These are phyloP conservation scores for Psammodynastes pulverulentus DNA, from an alignment of 2,113 vertebrate species.

Conservation along the genomic window DNA sequence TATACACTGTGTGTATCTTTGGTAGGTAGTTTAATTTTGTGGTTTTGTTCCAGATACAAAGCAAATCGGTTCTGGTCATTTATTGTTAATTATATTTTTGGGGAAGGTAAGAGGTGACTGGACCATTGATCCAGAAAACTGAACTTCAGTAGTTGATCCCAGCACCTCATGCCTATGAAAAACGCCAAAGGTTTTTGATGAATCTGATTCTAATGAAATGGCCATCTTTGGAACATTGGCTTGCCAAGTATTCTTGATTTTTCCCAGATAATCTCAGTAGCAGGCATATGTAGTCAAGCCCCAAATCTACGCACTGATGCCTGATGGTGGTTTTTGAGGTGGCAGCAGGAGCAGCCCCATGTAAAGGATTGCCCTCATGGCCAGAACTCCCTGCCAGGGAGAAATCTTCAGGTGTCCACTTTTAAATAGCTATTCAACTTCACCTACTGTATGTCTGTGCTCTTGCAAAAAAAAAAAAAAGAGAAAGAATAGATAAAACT, in stretches of 20 bases:
- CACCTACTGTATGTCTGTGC: background rate
- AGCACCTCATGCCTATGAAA: background rate
- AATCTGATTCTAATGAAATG: background rate
- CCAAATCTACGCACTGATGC: background rate
- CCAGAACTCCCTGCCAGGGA: background rate
- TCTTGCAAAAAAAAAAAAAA: background rate
- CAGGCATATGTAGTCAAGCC: background rate
- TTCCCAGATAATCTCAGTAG: background rate
- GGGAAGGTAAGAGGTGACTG: background rate
- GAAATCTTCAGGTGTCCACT: background rate
- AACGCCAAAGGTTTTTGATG: background rate
- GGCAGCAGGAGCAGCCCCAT: background rate
- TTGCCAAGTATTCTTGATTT: accelerated
- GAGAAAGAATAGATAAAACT: background rate
- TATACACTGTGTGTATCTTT: background rate
- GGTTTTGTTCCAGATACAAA: background rate
- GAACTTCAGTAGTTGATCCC: accelerated
- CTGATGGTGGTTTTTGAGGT: background rate
- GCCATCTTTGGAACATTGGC: background rate
- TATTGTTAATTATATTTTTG: conserved; percentile 18
- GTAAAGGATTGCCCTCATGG: background rate
- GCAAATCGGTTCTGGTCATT: background rate
- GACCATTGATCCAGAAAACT: background rate
- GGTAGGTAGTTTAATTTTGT: background rate
- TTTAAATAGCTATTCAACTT: background rate